phyloP scores from a whole-genome alignment of 2,797 vertebrate species.

The Falco cherrug region DNA sequence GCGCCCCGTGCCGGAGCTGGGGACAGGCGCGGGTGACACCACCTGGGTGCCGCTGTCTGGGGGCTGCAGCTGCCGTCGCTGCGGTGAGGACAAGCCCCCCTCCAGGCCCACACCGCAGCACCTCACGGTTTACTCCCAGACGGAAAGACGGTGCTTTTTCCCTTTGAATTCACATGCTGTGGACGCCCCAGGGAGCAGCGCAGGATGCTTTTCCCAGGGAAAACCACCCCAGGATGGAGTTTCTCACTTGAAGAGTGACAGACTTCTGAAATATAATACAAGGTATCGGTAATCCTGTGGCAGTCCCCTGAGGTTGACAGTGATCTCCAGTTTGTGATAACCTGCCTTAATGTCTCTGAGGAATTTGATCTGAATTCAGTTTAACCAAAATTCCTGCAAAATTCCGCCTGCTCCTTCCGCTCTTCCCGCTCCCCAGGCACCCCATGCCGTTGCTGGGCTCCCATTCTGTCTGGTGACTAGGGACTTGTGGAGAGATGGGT shows the following conservation, averaged over 20 bases:
- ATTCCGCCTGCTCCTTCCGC: not conserved
- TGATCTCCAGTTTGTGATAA: not conserved
- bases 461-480: not conserved
- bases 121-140: not conserved
- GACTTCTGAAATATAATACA: not conserved
- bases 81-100: not conserved
- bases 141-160: not conserved
- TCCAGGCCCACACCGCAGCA: not conserved
- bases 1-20: fast-evolving
- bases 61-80: not conserved
- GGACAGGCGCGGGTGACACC: not conserved
- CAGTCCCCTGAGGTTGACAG: not conserved
- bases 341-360: not conserved
- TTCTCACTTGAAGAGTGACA: not conserved
- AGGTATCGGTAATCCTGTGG: not conserved
- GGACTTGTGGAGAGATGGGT: not conserved
- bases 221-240: not conserved
- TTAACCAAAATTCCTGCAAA: not conserved
- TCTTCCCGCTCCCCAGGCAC: fast-evolving
- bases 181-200: fast-evolving
- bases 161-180: not conserved
- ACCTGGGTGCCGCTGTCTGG: fast-evolving
- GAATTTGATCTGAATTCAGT: not conserved
- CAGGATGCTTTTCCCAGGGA: not conserved
- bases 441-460: not conserved